phyloP scores from a whole-genome alignment of 2,888 invertebrate species.

The Andrena dorsata region DNA sequence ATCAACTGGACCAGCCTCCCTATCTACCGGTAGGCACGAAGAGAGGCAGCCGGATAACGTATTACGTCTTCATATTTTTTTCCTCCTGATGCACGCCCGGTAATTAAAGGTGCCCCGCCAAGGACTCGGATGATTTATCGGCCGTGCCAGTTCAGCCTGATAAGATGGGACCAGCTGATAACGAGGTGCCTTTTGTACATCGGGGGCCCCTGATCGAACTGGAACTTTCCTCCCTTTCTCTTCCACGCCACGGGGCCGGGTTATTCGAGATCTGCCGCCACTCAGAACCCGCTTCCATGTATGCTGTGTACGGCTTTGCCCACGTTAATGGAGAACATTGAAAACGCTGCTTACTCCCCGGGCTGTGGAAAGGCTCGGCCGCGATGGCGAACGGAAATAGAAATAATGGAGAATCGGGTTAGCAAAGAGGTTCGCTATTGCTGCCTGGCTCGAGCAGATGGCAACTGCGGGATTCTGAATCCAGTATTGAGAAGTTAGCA shows the following conservation, averaged over 20 bases:
- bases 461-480: too few relatives aligned
- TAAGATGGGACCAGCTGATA: constrained; percentile 79
- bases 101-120: constrained; percentile 81
- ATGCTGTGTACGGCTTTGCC: constrained; percentile 4
- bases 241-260: constrained; percentile 30
- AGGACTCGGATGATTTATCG: constrained; percentile 80
- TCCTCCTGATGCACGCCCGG: constrained; percentile 71
- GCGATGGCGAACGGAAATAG: neutral
- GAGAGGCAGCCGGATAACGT: constrained; percentile 76
- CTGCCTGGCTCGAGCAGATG: too few relatives aligned
- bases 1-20: constrained; percentile 77
- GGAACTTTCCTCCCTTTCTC: constrained; percentile 46
- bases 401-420: constrained; percentile 7
- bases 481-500: too few relatives aligned
- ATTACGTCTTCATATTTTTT: constrained; percentile 83
- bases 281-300: constrained; percentile 24
- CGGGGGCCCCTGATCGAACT: constrained; percentile 65
- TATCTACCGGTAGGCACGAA: constrained; percentile 74
- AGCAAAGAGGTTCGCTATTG: neutral
- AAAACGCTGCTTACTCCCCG: neutral
- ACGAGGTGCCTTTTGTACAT: constrained; percentile 70
- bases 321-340: constrained; percentile 11
- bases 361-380: neutral
- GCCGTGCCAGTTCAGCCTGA: constrained; percentile 73
- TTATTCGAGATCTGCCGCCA: constrained; percentile 56